Evolutionary conservation across 2,113 vertebrate genomes (phyloP).

Genomic region (Leucosticte australis): DNA sequence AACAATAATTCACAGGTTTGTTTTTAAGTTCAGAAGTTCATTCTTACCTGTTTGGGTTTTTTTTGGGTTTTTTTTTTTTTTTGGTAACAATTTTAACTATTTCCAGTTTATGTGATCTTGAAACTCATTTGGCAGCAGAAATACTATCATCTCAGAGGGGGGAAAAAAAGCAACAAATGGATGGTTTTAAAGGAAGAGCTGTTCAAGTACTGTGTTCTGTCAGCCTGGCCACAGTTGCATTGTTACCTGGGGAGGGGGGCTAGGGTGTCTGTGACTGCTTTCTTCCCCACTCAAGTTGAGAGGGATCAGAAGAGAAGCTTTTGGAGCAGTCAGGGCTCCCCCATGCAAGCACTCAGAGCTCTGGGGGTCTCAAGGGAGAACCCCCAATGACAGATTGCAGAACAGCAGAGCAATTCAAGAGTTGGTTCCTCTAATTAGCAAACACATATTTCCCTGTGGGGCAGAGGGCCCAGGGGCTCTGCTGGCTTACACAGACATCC

Average conservation of each 20-base stretch:
- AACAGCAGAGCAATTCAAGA: not conserved
- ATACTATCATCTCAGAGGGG: not conserved
- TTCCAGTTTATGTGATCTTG: not conserved
- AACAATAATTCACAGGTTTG: not conserved
- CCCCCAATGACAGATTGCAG: not conserved
- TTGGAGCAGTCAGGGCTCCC: not conserved
- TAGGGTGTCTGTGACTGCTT: not conserved
- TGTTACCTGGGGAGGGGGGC: not conserved
- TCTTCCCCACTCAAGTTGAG: not conserved
- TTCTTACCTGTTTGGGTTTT: not conserved
- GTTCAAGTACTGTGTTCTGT: not conserved
- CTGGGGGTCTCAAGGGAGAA: not conserved
- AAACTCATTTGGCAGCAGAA: not conserved
- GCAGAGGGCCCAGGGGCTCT: not conserved
- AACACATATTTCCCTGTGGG: not conserved
- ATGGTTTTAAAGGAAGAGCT: not conserved
- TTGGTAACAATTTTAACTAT: not conserved
- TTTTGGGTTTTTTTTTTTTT: not conserved
- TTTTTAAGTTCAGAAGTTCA: not conserved
- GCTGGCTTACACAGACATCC: not conserved
- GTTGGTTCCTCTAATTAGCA: not conserved
- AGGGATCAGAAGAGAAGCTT: not conserved
- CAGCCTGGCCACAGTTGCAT: not conserved
- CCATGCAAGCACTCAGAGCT: not conserved
- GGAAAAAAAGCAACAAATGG: no score